Base-by-base conservation (phyloP, 1,140 invertebrate genomes). In the Drosophila leontia region DNA sequence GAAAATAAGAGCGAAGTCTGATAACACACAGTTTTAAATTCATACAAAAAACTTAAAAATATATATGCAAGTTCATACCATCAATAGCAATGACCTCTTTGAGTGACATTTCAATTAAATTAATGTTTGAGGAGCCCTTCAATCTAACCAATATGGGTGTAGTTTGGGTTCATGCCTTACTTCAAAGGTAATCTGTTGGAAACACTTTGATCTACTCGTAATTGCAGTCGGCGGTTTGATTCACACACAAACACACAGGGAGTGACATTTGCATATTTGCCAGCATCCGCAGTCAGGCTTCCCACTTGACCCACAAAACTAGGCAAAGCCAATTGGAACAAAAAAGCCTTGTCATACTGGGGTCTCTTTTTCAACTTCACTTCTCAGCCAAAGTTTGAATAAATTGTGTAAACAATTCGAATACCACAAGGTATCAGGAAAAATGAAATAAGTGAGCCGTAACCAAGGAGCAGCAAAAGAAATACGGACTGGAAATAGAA, bases 381-480 rank as follows among this genome's bases (percentile, higher is more conserved):
- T 47, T 34, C 41, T 48, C 60, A 17, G 32, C 37, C 19, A 53
- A 48, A 35, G 42, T 50, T 83, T 69, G 65, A 83, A 83, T 83
- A 83, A 83, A 83, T 80, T 84, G 82, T 71, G 76, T 59, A 76
- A 82, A 83, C 81, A 83, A 84, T 84, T 56, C 61, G 64, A 61
- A 61, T 58, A 55, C 80, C 76, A 60, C 81, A 83, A 76, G 76
- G 76, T 77, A 59, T 42, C 39, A 53, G 72, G 67, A 34, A 42
- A 79, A 83, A 83, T 83, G 80, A 83, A 83, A 75, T 83, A 83
- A 83, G 80, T 82, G 80, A 82, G 80, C 80, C 80, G 75, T 82
- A 60, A 58, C 62, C 65, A 56, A 45, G 59, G 47, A 17, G 17
- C 29, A 7, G 26, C 5, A 51, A 32, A 17, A 61, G 45, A 29